A percentile compares a stretch with the other conserved stretches of the same genome.
These are phyloP conservation scores for Aptenodytes patagonicus DNA, from an alignment of 2,113 vertebrate species.

Conservation along the genomic window DNA sequence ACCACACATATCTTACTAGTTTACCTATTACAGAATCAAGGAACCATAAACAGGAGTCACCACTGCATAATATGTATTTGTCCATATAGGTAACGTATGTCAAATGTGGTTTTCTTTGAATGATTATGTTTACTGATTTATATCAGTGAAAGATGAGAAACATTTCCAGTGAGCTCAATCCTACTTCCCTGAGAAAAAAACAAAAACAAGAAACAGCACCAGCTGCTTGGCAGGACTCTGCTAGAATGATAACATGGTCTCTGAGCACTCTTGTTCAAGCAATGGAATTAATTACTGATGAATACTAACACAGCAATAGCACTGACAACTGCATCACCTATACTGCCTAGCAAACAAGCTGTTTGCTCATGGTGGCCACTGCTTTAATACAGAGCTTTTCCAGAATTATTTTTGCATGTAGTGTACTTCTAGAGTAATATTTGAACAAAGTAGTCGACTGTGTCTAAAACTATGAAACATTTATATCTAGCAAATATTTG, in stretches of 20 bases:
- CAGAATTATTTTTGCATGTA: not conserved
- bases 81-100: not conserved
- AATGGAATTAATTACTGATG: not conserved
- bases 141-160: not conserved
- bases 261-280: not conserved
- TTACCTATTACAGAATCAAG: not conserved
- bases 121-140: not conserved
- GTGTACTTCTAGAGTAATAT: not conserved
- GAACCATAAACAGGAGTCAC: not conserved
- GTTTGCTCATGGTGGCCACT: not conserved
- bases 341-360: not conserved
- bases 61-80: not conserved
- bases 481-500: not conserved
- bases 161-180: not conserved
- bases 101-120: not conserved
- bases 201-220: constrained; percentile 1
- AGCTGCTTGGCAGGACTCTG: constrained; percentile 46
- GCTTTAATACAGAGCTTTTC: not conserved
- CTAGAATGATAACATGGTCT: not conserved
- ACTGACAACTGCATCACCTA: not conserved
- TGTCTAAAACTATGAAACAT: not conserved
- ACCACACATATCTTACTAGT: not conserved
- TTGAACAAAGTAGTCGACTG: accelerated
- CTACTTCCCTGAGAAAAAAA: not conserved
- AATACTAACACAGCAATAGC: not conserved